Base-by-base conservation (phyloP, 2,113 vertebrate genomes). In the Pterocles burchelli region DNA sequence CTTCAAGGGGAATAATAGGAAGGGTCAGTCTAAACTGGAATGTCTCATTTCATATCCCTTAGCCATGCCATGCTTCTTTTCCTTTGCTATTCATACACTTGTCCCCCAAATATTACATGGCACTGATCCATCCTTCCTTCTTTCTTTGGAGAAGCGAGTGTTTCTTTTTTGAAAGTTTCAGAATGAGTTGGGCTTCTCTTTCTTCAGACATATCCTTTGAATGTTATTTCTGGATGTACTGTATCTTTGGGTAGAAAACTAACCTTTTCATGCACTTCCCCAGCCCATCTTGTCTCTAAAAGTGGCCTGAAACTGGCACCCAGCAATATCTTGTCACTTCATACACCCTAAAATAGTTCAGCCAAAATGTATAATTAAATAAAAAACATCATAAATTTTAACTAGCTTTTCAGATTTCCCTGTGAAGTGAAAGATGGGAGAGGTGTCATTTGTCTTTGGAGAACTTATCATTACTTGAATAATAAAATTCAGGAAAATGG, bases 401-500 rank as follows among this genome's bases (percentile, higher is more conserved):
- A 55, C 33, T 72, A 70, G 52, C 49, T 91, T 91, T 72, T 84
- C 59, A 84, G 38, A 61, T 59, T 85, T 24, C 33, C 74, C 57
- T 66, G 14, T 55, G n/a, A 59, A 93, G 51, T 80, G 13, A 84
- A 90, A 59, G 68, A 59, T 45, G 16, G 16, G 28, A 89, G 36
- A 88, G 10, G 13, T 76, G 36, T 70, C 72, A 65, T 92, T 94
- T 94, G 18, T 82, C 88, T 88, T 92, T 41, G 91, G 48, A 89
- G 25, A 93, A 38, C 10, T 72, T 80, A 80, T 55, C 57, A 49
- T 83, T 71, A 55, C 29, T 87, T 93, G 68, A 84, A 72, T 81
- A 95, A 91, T 83, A 86, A 89, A 93, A 95, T 66, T 61, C 52
- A 87, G 31, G 52, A 80, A 91, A 94, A 73, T 59, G 58, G 41